Base-by-base conservation (phyloP, 2,888 invertebrate species). In the Dynastes maya region DNA sequence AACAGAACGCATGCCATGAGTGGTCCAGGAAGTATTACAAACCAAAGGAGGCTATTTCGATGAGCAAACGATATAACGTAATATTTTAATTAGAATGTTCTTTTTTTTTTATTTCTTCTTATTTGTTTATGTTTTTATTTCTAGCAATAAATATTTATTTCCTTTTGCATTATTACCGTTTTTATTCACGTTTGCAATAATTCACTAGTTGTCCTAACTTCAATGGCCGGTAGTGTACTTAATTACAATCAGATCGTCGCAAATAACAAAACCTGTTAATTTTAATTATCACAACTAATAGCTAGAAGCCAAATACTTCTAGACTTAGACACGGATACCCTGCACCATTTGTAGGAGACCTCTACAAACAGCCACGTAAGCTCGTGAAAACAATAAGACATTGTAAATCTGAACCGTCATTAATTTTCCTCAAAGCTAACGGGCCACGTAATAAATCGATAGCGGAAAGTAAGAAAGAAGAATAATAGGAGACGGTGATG, bases 401-500 rank as follows among this genome's bases (percentile, higher is more conserved):
- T 49, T 68, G 51, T 68, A 68, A 51, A 51, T 68, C 68, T 51
- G 49, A 29, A 68, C 68, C 53, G 68, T 68, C 68, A 32, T 67
- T 67, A 67, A 67, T 68, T 68, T 51, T 51, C 29, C n/a, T 51
- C 68, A 68, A 68, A 68, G 29, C 67, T 68, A 68, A 68, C 49
- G 49, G 49, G 6, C 32, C 32, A 5, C 67, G 22, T 68, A 68
- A 68, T 68, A 68, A 68, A 68, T 68, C 68, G 68, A 68, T 27
- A 51, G 68, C 13, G 49, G 51, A 51, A 68, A 45, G 2, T 45
- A 1, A 45, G 45, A 45, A 11, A 45, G 45, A 45, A 11, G 45
- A 45, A 45, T 45, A 45, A 9, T 9, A 45, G 29, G 51, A 68
- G 49, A 51, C 49, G 51, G 5, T 51, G n/a, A 29, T 68, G 29